Conservation (phyloP, 92 coral and sea anemone species). For the Porites evermanni region DNA sequence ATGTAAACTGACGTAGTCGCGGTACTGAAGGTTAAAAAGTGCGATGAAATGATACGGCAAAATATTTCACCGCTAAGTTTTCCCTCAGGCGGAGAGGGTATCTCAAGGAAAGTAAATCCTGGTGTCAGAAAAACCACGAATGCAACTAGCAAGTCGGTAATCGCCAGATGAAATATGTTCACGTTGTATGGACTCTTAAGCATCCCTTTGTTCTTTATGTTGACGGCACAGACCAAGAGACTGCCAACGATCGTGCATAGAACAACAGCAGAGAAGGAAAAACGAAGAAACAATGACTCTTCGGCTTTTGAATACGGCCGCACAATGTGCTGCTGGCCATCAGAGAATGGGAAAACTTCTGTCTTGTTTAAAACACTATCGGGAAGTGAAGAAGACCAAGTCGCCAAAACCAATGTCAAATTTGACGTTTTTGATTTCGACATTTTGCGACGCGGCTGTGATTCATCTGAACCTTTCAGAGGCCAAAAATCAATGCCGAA, state of each 20-base stretch:
- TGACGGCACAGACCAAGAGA: constrained; percentile 62
- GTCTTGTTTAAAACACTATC: neutral
- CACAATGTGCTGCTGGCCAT: neutral
- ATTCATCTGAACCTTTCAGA: neutral
- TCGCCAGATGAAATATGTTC: constrained; percentile 62
- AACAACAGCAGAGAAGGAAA: constrained; percentile 44
- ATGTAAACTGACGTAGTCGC: constrained; percentile 64
- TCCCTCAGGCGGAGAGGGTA: constrained; percentile 39
- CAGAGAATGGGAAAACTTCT: neutral
- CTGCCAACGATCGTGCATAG: constrained; percentile 50
- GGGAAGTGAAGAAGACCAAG: neutral
- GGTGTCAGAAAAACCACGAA: constrained; percentile 58
- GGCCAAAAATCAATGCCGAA: neutral
- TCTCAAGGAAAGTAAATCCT: constrained; percentile 56
- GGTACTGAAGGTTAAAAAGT: constrained; percentile 56
- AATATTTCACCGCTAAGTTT: constrained; percentile 40
- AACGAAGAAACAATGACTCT: constrained; percentile 22
- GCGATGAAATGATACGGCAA: constrained; percentile 68
- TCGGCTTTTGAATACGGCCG: neutral
- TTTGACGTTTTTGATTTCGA: constrained; percentile 1
- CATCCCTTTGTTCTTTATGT: constrained; percentile 55
- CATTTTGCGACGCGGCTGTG: constrained; percentile 4
- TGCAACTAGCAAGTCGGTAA: constrained; percentile 61
- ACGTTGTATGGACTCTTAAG: constrained; percentile 59
- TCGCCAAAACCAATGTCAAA: neutral